Conservation (phyloP, 2,113 vertebrate species). For the Brachyistius frenatus region DNA sequence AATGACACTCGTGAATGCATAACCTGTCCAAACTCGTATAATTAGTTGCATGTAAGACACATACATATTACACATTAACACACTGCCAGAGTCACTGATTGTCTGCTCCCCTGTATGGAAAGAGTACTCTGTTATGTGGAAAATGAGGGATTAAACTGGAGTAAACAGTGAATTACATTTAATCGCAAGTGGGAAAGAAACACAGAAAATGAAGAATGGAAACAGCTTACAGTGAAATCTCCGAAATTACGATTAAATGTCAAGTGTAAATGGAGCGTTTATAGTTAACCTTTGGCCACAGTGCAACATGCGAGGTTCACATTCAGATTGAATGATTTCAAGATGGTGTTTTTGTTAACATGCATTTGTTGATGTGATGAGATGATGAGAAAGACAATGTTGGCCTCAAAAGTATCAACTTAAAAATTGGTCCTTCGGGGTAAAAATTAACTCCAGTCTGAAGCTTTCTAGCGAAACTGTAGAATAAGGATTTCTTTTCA, state of each 20-base stretch:
- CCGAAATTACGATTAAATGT: background rate
- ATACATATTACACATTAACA: background rate
- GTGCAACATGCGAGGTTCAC: too few relatives aligned
- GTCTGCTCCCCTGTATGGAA: conserved; percentile 1
- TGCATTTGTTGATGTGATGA: too few relatives aligned
- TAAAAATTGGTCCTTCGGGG: too few relatives aligned
- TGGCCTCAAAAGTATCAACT: too few relatives aligned
- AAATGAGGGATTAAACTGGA: background rate
- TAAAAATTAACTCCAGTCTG: too few relatives aligned
- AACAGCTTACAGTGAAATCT: conserved; percentile 5
- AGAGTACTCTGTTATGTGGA: conserved; percentile 17
- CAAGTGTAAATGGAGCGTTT: background rate
- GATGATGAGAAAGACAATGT: too few relatives aligned
- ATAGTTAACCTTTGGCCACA: background rate
- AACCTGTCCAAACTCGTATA: conserved; percentile 4
- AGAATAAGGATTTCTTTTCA: too few relatives aligned
- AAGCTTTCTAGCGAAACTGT: too few relatives aligned
- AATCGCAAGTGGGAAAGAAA: conserved; percentile 6
- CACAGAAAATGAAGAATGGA: conserved; percentile 19
- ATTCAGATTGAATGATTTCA: too few relatives aligned
- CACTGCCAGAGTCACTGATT: background rate
- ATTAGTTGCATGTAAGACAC: background rate
- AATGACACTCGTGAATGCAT: background rate
- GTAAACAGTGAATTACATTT: conserved; percentile 34
- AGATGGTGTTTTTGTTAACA: too few relatives aligned